phyloP scores from a whole-genome alignment of 2,113 vertebrate species.

The Chrysochloris asiatica region DNA sequence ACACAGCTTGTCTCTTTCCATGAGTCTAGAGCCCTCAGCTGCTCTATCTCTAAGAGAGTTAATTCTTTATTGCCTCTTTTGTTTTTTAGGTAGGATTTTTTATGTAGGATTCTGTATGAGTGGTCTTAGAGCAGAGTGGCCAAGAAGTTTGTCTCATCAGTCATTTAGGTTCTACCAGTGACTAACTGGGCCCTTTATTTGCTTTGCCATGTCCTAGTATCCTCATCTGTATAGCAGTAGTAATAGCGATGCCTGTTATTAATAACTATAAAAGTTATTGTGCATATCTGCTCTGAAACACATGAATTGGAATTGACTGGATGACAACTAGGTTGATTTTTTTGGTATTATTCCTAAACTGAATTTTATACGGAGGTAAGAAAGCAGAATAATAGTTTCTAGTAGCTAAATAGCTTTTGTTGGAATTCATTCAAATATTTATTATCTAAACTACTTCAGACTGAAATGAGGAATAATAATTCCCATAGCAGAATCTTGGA shows the following conservation, averaged over 20 bases:
- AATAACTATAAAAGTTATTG: neutral
- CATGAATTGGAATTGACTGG: neutral
- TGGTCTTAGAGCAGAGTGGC: neutral
- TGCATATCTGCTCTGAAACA: neutral
- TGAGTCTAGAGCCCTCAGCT: too few relatives aligned
- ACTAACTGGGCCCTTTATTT: neutral
- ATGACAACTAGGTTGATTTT: neutral
- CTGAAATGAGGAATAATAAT: neutral
- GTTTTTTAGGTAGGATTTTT: neutral
- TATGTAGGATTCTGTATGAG: neutral
- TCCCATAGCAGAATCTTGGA: neutral
- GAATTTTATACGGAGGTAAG: neutral
- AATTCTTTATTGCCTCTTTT: neutral
- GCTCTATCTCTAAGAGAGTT: too few relatives aligned
- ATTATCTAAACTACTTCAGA: slow-evolving; percentile 15
- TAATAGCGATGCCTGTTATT: neutral
- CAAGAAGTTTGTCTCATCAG: neutral
- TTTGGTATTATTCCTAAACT: neutral
- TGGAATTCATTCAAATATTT: neutral
- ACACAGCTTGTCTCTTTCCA: too few relatives aligned
- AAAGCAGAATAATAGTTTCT: neutral
- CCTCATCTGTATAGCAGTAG: neutral
- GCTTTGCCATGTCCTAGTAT: neutral
- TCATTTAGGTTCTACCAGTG: neutral
- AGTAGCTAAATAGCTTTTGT: neutral